A percentile compares a stretch with the other conserved stretches of the same genome.
phyloP scores from a whole-genome alignment of 1,140 invertebrate species.

The Diabrotica undecimpunctata region DNA sequence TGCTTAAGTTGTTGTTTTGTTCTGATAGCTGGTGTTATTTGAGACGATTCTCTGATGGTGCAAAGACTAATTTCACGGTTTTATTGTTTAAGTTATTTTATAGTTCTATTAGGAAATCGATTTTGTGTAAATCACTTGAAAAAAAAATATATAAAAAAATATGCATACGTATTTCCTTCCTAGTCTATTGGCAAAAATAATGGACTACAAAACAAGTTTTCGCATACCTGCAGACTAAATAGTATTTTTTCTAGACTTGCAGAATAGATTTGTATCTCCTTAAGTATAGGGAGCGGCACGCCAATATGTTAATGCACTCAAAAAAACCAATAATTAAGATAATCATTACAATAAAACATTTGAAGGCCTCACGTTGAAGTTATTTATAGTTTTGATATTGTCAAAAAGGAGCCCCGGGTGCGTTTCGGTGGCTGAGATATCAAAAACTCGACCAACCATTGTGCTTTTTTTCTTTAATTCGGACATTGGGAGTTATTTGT shows the following conservation, averaged over 20 bases:
- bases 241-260: slow-evolving; percentile 4
- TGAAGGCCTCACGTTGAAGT: slow-evolving; percentile 28
- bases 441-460: slow-evolving; percentile 3
- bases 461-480: slow-evolving; percentile 19
- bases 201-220: too few relatives aligned
- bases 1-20: too few relatives aligned
- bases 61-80: too few relatives aligned
- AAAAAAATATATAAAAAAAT: too few relatives aligned
- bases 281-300: slow-evolving; percentile 26
- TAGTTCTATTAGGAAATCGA: too few relatives aligned
- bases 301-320: slow-evolving; percentile 36
- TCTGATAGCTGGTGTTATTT: too few relatives aligned
- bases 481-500: slow-evolving; percentile 23
- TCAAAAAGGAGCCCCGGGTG: slow-evolving; percentile 25
- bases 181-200: too few relatives aligned
- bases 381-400: slow-evolving; percentile 38
- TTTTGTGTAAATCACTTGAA: too few relatives aligned
- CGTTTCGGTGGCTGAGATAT: slow-evolving; percentile 12
- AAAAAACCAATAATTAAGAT: slow-evolving; percentile 40
- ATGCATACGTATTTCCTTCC: too few relatives aligned
- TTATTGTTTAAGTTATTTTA: too few relatives aligned
- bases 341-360: slow-evolving; percentile 36
- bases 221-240: too few relatives aligned
- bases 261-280: slow-evolving; percentile 23
- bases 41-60: too few relatives aligned